These are phyloP conservation scores for Drosophila melanocephala DNA, from an alignment of 2,888 invertebrate genomes.

Conservation along the genomic window DNA sequence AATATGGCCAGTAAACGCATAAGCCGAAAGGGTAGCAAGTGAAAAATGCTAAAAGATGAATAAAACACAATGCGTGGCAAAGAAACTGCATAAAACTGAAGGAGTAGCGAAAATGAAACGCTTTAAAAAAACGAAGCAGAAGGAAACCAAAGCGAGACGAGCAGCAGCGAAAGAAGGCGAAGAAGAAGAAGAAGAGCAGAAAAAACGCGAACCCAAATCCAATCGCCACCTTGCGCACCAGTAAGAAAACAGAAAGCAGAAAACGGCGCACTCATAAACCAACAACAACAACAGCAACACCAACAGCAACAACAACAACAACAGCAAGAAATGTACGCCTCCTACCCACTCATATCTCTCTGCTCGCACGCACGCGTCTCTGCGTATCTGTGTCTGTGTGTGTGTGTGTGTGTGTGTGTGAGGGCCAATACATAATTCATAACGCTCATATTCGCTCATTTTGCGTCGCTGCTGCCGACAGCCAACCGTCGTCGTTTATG, in stretches of 20 bases:
- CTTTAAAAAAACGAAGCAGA: constrained; percentile 18
- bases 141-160: constrained; percentile 32
- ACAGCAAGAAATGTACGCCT: constrained; percentile 43
- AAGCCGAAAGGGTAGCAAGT: constrained; percentile 17
- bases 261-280: constrained; percentile 69
- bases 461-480: constrained; percentile 54
- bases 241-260: constrained; percentile 72
- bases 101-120: constrained; percentile 29
- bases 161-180: constrained; percentile 11
- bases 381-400: constrained; percentile 27
- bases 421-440: constrained; percentile 82
- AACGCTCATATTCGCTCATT: constrained; percentile 83
- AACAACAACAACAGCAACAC: constrained; percentile 19
- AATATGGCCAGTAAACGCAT: constrained; percentile 32
- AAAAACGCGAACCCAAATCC: constrained; percentile 42
- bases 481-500: constrained; percentile 49
- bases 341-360: constrained; percentile 38
- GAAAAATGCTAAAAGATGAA: constrained; percentile 12
- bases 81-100: constrained; percentile 24
- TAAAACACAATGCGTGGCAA: constrained; percentile 18
- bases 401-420: constrained; percentile 67
- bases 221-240: constrained; percentile 82
- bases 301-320: constrained; percentile 14
- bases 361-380: constrained; percentile 13
- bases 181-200: constrained; percentile 17